Evolutionary conservation across 1,140 invertebrate genomes (phyloP), one percentile per base, ranked within the genome.

Genomic region (Ladona fulva): DNA sequence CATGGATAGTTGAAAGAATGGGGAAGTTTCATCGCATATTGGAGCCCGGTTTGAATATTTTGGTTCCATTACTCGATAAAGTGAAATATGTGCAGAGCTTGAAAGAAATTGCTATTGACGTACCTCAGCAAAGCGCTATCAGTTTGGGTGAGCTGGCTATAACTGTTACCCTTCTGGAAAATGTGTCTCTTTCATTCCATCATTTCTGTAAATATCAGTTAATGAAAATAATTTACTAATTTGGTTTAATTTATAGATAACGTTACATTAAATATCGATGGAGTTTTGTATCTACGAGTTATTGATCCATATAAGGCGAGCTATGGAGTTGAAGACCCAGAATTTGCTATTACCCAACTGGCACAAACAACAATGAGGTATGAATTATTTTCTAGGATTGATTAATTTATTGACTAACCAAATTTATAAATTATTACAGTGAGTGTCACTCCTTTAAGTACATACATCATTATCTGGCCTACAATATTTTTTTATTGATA

Each of bases 31-130:
- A 95, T 83, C 90, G 93, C 86, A 95, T 98, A 79, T 85, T 99
- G 42, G 92, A 98, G 75, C 97, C 97, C 59, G 98, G 98, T 10
- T 86, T 99, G 5, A 99, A 99, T 84, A 82, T 99, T 78, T 85
- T 99, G 14, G 88, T 98, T 79, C 98, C 98, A 8, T 85, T 99
- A 80, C 85, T 98, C 75, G 98, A 99, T 86, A 90, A 88, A 85
- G 92, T 99, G 11, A 97, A 94, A 87, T 99, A 99, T 89, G 97
- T 99, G 24, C 98, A 99, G 86, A 97, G 94, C 87, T 86, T 99
- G 10, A 99, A 99, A 86, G 98, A 99, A 95, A 96, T 99, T 79
- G 97, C 97, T 0, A 99, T 99, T 82, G 97, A 99, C 88, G 96
- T 99, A 76, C 98, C 98, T 0, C 94, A 99, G 84, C 98, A 99